phyloP scores from a whole-genome alignment of 37 sponge, comb jelly and placozoan species.

The Eunapius fragilis region DNA sequence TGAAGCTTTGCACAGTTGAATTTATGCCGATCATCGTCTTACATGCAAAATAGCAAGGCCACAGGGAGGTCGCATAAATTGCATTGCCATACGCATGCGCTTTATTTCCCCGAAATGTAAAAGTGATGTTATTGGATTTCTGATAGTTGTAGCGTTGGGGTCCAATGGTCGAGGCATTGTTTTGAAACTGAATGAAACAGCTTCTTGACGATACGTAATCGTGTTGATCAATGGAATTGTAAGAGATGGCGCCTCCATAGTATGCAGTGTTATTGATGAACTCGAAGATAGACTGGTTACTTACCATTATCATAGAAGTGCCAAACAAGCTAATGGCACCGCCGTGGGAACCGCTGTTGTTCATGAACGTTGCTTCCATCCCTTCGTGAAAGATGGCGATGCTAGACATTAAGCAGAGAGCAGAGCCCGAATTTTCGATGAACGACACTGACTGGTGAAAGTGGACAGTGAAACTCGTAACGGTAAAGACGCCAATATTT shows the following conservation, averaged over 20 bases:
- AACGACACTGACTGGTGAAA: conserved; percentile 10
- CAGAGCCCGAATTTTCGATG: conserved; percentile 19
- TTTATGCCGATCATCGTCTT: background rate
- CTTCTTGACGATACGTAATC: conserved; percentile 32
- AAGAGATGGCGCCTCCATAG: conserved; percentile 45
- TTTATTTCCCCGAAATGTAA: conserved; percentile 21
- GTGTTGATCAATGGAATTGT: background rate
- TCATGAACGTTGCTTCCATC: conserved; percentile 7
- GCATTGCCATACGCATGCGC: conserved; percentile 21
- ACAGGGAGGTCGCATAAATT: conserved; percentile 34
- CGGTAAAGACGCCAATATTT: background rate
- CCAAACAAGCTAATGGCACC: conserved; percentile 40
- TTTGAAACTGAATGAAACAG: conserved; percentile 38
- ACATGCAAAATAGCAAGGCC: conserved; percentile 5
- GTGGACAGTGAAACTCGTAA: conserved; percentile 3
- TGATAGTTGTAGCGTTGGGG: background rate
- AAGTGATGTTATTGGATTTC: background rate
- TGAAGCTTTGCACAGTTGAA: background rate
- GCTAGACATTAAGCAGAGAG: conserved; percentile 12
- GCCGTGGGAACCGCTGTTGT: conserved; percentile 27
- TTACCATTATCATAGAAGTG: conserved; percentile 1
- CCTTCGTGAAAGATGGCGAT: conserved; percentile 16
- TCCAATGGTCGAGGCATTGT: background rate
- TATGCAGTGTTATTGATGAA: conserved; percentile 24
- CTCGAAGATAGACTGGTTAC: background rate